These are phyloP conservation scores for Petrolisthes cinctipes DNA, from an alignment of 2,888 invertebrate species.

Conservation along the genomic window DNA sequence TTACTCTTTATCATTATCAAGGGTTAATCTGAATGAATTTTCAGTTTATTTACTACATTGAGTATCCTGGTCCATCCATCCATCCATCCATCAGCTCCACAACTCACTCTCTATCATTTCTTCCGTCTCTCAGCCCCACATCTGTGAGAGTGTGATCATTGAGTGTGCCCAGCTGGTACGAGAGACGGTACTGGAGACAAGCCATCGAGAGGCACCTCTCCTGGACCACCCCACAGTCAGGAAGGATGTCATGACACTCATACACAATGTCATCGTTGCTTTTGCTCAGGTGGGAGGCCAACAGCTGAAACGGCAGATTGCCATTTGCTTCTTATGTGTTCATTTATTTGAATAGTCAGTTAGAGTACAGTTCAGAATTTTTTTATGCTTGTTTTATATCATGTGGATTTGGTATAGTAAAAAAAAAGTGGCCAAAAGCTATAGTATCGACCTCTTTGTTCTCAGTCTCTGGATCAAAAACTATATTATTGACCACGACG, in stretches of 20 bases:
- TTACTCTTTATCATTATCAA: background rate
- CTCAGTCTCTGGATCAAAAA: background rate
- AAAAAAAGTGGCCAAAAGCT: too few relatives aligned
- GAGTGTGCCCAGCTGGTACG: slow-evolving; percentile 78
- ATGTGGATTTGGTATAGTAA: too few relatives aligned
- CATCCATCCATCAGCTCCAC: background rate
- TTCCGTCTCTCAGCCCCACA: slow-evolving; percentile 74
- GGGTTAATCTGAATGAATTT: too few relatives aligned
- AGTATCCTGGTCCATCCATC: background rate
- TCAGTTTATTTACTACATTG: background rate
- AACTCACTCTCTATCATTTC: background rate
- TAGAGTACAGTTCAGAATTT: too few relatives aligned
- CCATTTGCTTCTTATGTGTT: too few relatives aligned
- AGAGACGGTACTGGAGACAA: slow-evolving; percentile 80
- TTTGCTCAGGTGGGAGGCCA: slow-evolving; percentile 68
- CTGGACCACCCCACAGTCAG: slow-evolving; percentile 73
- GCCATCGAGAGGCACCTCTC: slow-evolving; percentile 77
- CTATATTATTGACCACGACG: background rate
- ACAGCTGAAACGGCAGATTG: too few relatives aligned
- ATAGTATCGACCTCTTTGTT: too few relatives aligned
- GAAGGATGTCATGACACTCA: slow-evolving; percentile 72
- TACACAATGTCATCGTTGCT: slow-evolving; percentile 75
- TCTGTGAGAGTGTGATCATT: slow-evolving; percentile 80
- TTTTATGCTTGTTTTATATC: too few relatives aligned
- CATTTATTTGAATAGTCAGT: too few relatives aligned